These are phyloP conservation scores for Acrocera orbiculus DNA, from an alignment of 2,888 invertebrate species.

Conservation along the genomic window DNA sequence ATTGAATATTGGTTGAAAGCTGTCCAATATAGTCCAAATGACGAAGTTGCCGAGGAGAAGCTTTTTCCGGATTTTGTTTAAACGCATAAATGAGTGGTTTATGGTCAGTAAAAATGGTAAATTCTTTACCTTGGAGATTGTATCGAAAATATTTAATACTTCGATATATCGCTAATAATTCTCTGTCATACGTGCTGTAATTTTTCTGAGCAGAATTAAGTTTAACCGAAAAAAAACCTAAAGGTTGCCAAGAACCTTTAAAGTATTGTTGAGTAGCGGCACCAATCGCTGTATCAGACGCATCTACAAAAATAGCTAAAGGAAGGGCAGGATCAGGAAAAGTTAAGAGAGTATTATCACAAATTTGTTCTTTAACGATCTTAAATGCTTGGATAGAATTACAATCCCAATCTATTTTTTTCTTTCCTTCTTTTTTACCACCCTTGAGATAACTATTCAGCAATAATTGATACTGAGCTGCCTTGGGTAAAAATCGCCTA, in stretches of 20 bases:
- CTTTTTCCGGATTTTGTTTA: not conserved
- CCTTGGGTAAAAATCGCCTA: not conserved
- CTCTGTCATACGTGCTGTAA: slow-evolving; percentile 1
- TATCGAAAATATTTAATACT: not conserved
- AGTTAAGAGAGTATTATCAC: too few relatives aligned
- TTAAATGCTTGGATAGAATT: not conserved
- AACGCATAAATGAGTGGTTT: not conserved
- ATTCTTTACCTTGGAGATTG: not conserved
- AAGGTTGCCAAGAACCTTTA: not conserved
- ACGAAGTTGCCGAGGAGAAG: slow-evolving; percentile 1
- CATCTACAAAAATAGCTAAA: not conserved
- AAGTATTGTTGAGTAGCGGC: not conserved
- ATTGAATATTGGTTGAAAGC: not conserved
- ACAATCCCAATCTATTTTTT: not conserved
- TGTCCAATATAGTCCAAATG: not conserved
- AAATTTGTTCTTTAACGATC: not conserved
- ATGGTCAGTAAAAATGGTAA: not conserved
- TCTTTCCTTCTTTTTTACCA: slow-evolving; percentile 1
- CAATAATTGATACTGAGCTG: not conserved
- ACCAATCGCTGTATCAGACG: not conserved
- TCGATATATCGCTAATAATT: not conserved
- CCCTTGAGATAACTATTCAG: not conserved
- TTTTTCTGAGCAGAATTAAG: not conserved
- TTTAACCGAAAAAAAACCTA: slow-evolving; percentile 1
- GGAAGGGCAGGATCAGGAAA: not conserved